Evolutionary conservation across 2,888 invertebrate species (phyloP), one percentile per base, ranked within the genome.

Genomic region (Drosophila percnosoma): DNA sequence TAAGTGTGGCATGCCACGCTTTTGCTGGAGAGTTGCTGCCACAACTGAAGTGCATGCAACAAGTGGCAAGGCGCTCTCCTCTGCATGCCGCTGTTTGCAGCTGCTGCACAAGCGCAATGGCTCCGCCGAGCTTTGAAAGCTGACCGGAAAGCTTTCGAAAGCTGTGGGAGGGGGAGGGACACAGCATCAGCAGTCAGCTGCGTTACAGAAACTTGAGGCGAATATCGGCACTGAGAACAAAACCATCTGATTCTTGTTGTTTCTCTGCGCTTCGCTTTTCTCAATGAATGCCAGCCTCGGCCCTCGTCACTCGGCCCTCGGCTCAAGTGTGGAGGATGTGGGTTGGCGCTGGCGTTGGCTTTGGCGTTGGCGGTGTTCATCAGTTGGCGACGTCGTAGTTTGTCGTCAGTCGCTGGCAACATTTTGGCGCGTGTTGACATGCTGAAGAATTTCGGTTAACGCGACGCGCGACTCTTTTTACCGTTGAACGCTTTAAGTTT

Each of bases 371-470:
- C 38, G 54, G 69, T 79, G 75, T 68, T 58, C 75, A 62, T 64
- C 69, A 66, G 58, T 75, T 64, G 71, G 54, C 63, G 67, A 72
- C 74, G 73, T 63, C 29, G 80, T 67, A 60, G 68, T 64, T 45
- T 49, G 71, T 65, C 84, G 79, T 91, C 91, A 92, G 92, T 92
- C 91, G 92, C 92, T 91, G 85, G 91, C 89, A 91, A 91, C 88
- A 90, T 90, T 92, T 92, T 91, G 91, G 92, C 92, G 92, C 92
- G 92, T 92, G 91, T 92, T 92, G 92, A 91, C 91, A 91, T 92
- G 91, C 90, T 52, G 83, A 81, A 64, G 72, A 73, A 68, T 82
- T 87, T 91, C 90, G 91, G 89, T 91, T 90, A 68, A 73, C 73
- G 73, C 75, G 81, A 68, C 81, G 72, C 81, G 74, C 75, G 80